Evolutionary conservation across 2,113 vertebrate species (phyloP).

Genomic region (Ciconia stormi): DNA sequence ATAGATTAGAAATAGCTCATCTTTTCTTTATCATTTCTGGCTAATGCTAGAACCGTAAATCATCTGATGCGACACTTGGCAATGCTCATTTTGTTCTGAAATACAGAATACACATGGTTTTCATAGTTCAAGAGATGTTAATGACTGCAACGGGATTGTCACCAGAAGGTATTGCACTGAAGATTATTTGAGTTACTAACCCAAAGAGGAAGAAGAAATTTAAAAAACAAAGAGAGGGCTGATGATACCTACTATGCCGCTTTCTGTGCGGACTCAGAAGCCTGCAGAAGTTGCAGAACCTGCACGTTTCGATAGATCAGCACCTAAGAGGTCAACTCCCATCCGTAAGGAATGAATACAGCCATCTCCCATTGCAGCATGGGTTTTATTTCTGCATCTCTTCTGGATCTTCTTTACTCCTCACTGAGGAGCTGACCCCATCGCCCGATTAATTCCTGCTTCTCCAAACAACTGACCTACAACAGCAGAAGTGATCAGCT

Average conservation of each 20-base stretch:
- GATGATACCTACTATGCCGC: fast-evolving
- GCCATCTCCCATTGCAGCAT: fast-evolving
- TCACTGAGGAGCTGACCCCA: background rate
- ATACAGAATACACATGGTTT: background rate
- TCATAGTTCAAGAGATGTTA: background rate
- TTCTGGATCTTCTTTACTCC: background rate
- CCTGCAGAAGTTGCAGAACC: background rate
- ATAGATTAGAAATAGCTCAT: background rate
- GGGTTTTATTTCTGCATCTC: background rate
- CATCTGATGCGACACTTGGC: background rate
- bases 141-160: background rate
- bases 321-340: background rate
- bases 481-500: background rate
- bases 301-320: background rate
- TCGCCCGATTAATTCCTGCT: background rate
- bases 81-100: background rate
- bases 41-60: background rate
- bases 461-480: background rate
- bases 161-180: background rate
- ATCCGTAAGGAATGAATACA: fast-evolving
- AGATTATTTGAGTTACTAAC: background rate
- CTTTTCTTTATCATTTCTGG: background rate
- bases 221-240: background rate
- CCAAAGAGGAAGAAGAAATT: background rate
- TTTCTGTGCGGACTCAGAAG: background rate